Conservation (phyloP, 1,140 invertebrate genomes). For the Drosophila nigrodunni region DNA sequence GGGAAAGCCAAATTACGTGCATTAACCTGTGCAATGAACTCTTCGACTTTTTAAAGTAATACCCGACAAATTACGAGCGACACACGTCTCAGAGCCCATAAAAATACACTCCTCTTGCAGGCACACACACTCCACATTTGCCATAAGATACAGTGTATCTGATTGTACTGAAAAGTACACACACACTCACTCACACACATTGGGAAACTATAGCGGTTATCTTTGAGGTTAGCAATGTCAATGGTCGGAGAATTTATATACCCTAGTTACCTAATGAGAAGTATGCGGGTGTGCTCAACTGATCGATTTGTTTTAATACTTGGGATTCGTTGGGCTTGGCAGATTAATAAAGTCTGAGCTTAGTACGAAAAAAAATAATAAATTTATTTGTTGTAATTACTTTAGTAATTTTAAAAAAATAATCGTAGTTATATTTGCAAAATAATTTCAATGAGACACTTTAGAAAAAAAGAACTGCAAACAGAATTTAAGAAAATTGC, state of each 20-base stretch:
- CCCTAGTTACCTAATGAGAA: not conserved
- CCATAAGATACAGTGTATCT: conserved; percentile 8
- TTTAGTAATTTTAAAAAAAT: no score
- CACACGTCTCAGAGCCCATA: conserved; percentile 63
- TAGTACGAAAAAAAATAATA: no score
- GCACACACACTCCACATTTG: conserved; percentile 45
- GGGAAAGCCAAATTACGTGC: not conserved
- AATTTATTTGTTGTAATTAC: no score
- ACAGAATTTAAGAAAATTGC: no score
- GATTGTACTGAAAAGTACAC: no score
- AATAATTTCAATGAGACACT: no score
- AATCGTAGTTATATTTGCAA: no score
- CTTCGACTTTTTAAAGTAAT: conserved; percentile 23
- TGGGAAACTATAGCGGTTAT: conserved; percentile 47
- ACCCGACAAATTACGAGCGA: conserved; percentile 61
- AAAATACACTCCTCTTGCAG: conserved; percentile 34
- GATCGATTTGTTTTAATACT: not conserved
- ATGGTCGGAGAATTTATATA: conserved; percentile 20
- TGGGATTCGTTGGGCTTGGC: no score
- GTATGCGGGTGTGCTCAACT: not conserved
- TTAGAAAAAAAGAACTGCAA: no score
- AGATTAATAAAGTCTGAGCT: no score
- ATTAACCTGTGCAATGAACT: conserved; percentile 72
- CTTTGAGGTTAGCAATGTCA: conserved; percentile 29
- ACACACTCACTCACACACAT: conserved; percentile 22